Evolutionary conservation across 1,140 invertebrate species (phyloP).

Genomic region (Drosophila santomea): DNA sequence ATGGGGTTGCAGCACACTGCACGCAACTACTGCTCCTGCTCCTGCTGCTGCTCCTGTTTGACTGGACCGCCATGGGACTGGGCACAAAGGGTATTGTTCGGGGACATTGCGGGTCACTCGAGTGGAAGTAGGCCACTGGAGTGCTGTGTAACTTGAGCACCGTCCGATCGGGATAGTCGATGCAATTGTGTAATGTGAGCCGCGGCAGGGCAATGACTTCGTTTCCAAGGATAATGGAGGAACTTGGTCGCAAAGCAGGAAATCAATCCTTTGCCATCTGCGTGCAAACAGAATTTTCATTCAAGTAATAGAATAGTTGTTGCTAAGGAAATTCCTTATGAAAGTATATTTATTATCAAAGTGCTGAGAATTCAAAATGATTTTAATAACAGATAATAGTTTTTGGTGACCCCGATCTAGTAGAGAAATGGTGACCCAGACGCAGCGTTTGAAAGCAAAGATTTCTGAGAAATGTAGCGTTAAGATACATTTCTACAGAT

Average conservation of each 20-base stretch:
- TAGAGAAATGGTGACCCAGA: too few species aligned
- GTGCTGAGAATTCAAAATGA: too few species aligned
- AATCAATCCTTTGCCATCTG: not conserved
- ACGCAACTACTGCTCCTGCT: too few species aligned
- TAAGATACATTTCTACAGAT: not conserved
- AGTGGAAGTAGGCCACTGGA: constrained; percentile 82
- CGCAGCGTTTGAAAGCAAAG: too few species aligned
- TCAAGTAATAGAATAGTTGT: too few species aligned
- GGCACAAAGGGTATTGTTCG: constrained; percentile 68
- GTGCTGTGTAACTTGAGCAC: constrained; percentile 70
- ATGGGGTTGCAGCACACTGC: constrained; percentile 31
- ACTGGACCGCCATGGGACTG: constrained; percentile 18
- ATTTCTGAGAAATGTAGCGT: not conserved
- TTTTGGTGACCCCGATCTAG: too few species aligned
- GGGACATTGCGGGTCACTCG: constrained; percentile 61
- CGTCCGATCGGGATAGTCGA: constrained; percentile 16
- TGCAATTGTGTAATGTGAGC: constrained; percentile 79
- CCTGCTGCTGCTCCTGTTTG: constrained; percentile 8
- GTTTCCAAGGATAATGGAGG: constrained; percentile 71
- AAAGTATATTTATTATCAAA: too few species aligned
- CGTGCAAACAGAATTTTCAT: too few species aligned
- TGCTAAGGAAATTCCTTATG: too few species aligned
- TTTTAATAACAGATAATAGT: too few species aligned
- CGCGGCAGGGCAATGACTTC: constrained; percentile 68
- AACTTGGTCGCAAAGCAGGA: constrained; percentile 4